Evolutionary conservation across 2,113 vertebrate species (phyloP).

Genomic region (Chelonoidis abingdonii): DNA sequence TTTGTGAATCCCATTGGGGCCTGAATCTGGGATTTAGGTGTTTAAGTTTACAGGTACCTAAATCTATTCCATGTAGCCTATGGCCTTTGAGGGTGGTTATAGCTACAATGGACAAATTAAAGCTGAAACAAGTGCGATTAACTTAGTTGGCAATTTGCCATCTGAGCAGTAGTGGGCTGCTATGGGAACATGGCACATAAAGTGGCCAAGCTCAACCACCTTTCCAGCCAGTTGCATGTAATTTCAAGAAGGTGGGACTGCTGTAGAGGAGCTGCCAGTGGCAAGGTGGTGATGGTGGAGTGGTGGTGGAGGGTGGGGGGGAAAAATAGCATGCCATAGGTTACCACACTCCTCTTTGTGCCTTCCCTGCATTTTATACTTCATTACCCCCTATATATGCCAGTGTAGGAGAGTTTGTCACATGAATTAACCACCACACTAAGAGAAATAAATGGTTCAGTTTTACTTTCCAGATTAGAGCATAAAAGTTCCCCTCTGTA

Average conservation of each 20-base stretch:
- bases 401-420: neutral
- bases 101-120: slow-evolving; percentile 1
- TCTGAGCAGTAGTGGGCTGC: neutral
- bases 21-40: neutral
- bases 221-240: neutral
- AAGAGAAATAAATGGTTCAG: neutral
- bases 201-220: neutral
- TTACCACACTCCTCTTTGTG: neutral
- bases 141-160: neutral
- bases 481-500: neutral
- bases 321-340: neutral
- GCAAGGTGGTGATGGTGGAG: neutral
- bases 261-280: neutral
- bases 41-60: neutral
- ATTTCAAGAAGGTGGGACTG: neutral
- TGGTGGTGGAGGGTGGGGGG: too few species aligned
- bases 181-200: neutral
- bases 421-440: neutral
- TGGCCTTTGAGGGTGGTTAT: neutral
- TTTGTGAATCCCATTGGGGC: neutral
- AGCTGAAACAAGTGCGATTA: neutral
- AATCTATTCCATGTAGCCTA: neutral
- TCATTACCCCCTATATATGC: neutral
- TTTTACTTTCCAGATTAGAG: neutral
- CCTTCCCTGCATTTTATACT: neutral